Evolutionary conservation across 2,113 vertebrate genomes (phyloP).

Genomic region (Sarotherodon lohbergeri): DNA sequence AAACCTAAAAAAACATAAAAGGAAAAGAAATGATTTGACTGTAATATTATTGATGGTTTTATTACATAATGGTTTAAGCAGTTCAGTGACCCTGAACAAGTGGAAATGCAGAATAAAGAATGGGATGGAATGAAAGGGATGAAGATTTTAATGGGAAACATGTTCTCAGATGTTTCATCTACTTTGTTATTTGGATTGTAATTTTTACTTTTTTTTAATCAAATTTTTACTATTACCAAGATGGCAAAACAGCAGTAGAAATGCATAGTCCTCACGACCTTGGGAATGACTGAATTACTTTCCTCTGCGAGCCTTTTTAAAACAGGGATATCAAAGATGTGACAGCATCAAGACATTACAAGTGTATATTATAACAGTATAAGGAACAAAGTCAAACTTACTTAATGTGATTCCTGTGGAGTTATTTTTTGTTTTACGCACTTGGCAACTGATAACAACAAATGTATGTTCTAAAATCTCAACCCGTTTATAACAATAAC

Average conservation of each 20-base stretch:
- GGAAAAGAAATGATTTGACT: neutral
- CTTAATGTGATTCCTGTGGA: neutral
- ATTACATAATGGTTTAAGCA: neutral
- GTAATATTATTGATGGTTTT: neutral
- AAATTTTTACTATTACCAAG: neutral
- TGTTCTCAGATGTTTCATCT: neutral
- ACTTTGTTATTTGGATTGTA: neutral
- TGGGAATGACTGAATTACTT: neutral
- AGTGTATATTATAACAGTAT: neutral
- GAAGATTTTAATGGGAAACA: neutral
- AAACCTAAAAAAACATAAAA: neutral
- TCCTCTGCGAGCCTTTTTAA: neutral
- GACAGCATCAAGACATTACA: neutral
- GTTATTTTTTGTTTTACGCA: neutral
- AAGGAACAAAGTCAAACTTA: neutral
- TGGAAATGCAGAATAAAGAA: neutral
- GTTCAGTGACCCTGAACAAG: neutral
- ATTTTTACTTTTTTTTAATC: neutral
- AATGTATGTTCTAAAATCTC: slow-evolving; percentile 16
- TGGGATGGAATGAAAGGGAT: neutral
- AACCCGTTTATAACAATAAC: slow-evolving; percentile 20
- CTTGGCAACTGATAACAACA: neutral
- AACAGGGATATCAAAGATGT: neutral
- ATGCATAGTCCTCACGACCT: neutral
- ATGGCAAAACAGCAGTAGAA: neutral